Evolutionary conservation across 2,888 invertebrate genomes (phyloP), one percentile per base, ranked within the genome.

Genomic region (Magallana nippona): DNA sequence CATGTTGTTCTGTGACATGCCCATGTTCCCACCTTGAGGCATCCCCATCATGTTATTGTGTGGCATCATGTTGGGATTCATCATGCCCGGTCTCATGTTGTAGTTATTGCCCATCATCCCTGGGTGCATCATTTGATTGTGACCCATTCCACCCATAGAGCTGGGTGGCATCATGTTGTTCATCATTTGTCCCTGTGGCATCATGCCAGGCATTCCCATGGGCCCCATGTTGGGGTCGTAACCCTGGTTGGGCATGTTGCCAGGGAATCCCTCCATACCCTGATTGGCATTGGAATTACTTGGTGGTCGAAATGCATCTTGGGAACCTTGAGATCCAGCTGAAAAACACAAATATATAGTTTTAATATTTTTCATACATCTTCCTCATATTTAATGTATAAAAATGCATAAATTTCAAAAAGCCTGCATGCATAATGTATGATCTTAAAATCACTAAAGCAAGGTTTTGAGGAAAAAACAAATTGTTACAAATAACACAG

Each of bases 121-220:
- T 63, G 81, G 84, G 62, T 62, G 81, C 85, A 83, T 86, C 88
- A 88, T 88, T 55, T 87, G 87, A 83, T 83, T 83, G 44, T 87
- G 89, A 1, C 87, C 88, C 86, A 86, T 86, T 15, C 84, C 84
- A 15, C 83, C 88, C 90, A 90, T 90, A 71, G 86, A 84, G 84
- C 88, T 89, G 56, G 89, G 95, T 95, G 94, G 89, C 94, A 94
- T 89, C 88, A 88, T 90, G 81, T 88, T 90, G 86, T 90, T 90
- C 91, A 91, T 91, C 92, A 92, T 92, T 85, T 87, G 88, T 82
- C 88, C 89, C 78, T 86, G 88, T 32, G 89, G 89, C 88, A 90
- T 90, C 89, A 90, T 89, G 44, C 89, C 89, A 22, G 87, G 88
- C 71, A 81, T 84, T 8, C 89, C 89, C 92, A 92, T 91, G 85